Percentiles rank a stretch among this genome's conserved stretches.
These are phyloP conservation scores for Todus mexicanus DNA, from an alignment of 2,797 vertebrate species.

Conservation along the genomic window DNA sequence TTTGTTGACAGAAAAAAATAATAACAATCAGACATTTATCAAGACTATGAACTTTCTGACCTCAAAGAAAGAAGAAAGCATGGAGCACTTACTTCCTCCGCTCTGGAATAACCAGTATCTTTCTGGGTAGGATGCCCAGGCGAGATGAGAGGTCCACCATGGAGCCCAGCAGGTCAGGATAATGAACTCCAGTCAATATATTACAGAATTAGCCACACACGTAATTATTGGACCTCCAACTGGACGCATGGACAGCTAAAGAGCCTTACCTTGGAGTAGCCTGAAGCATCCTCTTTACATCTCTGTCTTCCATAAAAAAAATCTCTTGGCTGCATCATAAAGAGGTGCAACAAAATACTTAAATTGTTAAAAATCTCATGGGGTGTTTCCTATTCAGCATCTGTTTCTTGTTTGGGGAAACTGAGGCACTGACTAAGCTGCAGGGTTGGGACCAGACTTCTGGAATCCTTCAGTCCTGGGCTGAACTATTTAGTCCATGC, in stretches of 20 bases:
- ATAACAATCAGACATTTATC: background rate
- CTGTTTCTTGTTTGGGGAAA: background rate
- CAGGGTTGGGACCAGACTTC: background rate
- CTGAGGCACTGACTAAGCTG: background rate
- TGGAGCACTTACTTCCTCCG: background rate
- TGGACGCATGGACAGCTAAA: background rate
- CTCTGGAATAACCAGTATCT: background rate
- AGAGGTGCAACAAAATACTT: background rate
- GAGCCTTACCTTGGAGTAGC: background rate
- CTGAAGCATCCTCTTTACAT: background rate
- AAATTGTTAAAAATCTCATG: background rate
- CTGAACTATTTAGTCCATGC: background rate
- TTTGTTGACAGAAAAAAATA: background rate
- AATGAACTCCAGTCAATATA: background rate
- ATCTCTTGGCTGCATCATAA: background rate
- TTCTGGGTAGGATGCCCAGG: background rate
- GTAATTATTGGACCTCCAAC: background rate
- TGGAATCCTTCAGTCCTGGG: background rate
- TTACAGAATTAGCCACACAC: background rate
- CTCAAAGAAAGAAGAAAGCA: background rate
- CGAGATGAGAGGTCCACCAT: background rate
- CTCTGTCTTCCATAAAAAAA: background rate
- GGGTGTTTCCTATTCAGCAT: background rate
- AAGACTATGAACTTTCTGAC: background rate
- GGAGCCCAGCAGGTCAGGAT: background rate